phyloP scores from a whole-genome alignment of 1,140 invertebrate species.

The Dinoponera quadriceps region DNA sequence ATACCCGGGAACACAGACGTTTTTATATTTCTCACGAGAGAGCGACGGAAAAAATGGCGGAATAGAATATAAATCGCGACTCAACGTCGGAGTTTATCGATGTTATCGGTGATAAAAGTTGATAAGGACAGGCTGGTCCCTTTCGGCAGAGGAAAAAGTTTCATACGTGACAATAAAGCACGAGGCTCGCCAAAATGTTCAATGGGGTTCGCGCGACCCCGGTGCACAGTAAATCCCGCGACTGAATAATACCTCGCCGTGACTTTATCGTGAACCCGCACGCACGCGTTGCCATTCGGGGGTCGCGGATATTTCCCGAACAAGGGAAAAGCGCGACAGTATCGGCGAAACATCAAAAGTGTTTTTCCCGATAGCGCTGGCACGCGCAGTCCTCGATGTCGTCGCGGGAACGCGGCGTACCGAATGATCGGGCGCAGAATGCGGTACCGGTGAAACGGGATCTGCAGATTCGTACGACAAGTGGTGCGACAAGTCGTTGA shows the following conservation, averaged over 20 bases:
- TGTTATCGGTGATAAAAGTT: too few species aligned
- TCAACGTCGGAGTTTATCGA: too few species aligned
- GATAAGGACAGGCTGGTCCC: too few species aligned
- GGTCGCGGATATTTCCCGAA: slow-evolving; percentile 10
- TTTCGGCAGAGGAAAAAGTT: too few species aligned
- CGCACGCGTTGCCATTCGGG: neutral
- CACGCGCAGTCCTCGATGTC: slow-evolving; percentile 16
- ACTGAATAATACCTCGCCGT: neutral
- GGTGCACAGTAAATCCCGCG: neutral
- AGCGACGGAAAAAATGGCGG: too few species aligned
- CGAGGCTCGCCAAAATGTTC: too few species aligned
- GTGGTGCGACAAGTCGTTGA: slow-evolving; percentile 58
- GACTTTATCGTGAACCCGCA: slow-evolving; percentile 18
- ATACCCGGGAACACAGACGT: too few species aligned
- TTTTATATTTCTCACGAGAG: too few species aligned
- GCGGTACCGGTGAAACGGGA: slow-evolving; percentile 42
- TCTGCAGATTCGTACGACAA: slow-evolving; percentile 66
- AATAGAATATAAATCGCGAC: too few species aligned
- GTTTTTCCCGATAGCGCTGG: slow-evolving; percentile 29
- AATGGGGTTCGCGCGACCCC: too few species aligned
- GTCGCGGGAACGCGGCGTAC: slow-evolving; percentile 54
- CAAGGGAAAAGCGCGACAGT: slow-evolving; percentile 8
- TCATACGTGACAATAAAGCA: too few species aligned
- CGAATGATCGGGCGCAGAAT: slow-evolving; percentile 51
- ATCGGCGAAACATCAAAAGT: slow-evolving; percentile 47